Evolutionary conservation across 2,888 invertebrate species (phyloP), one percentile per base, ranked within the genome.

Genomic region (Campoplex nolae): DNA sequence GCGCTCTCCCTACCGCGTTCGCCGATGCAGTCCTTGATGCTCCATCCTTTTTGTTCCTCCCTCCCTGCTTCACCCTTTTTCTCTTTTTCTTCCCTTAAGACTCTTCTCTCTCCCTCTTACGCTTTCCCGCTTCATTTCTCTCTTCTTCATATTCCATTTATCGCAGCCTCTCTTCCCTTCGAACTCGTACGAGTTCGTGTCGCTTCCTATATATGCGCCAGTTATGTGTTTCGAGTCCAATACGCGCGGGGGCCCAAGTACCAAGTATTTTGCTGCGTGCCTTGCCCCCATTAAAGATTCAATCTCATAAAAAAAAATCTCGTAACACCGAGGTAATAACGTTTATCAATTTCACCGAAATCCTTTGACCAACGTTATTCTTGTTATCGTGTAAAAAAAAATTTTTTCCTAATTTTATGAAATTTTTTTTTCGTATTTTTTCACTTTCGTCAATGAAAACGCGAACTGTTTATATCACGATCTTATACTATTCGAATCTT

Each of bases 11-110:
- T 83, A 75, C 84, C 38, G 38, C 87, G 88, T 89, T 89, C 89
- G 89, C 86, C 89, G 90, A 90, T 88, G 86, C 88, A 76, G 79
- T 85, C 86, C 86, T 86, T 89, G 89, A 90, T 89, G 89, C 88
- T 83, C 89, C 83, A 89, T 88, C 84, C 88, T 87, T 89, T 90
- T 84, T 83, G 89, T 84, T 81, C 54, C 54, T 51, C 62, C 16
- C 32, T 70, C 77, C 83, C 84, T 56, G 70, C 83, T 70, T 68
- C 56, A 45, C 51, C 48, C 65, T 54, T 65, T 45, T 65, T 62
- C 62, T 42, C 38, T 65, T 78, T 87, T 84, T 65, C 77, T 62
- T 70, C 70, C 68, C 58, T 83, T 56, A 32, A 48, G 77, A 54
- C 62, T 86, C 74, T 68, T 51, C 68, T 45, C 62, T 86, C 74